phyloP scores from a whole-genome alignment of 1,140 invertebrate genomes.

The Micrasema minimum region DNA sequence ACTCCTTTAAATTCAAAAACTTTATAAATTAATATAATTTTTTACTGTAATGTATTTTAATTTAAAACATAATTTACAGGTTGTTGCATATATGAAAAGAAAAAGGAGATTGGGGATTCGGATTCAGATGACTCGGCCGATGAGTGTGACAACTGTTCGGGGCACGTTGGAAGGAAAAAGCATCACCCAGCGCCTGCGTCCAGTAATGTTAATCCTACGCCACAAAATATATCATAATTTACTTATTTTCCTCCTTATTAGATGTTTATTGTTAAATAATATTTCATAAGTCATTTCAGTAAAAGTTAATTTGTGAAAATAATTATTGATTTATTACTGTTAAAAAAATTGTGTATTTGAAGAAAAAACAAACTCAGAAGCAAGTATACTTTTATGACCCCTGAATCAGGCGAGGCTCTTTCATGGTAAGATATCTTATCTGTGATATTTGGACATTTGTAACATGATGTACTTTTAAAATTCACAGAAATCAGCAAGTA shows the following conservation, averaged over 20 bases:
- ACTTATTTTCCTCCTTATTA: not conserved
- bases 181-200: constrained; percentile 58
- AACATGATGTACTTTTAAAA: not conserved
- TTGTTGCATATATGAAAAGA: constrained; percentile 91
- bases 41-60: no score
- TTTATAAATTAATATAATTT: no score
- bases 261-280: constrained; percentile 1
- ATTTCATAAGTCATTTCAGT: not conserved
- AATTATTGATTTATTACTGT: no score
- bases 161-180: constrained; percentile 80
- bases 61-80: constrained; percentile 64
- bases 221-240: constrained; percentile 1
- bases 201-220: constrained; percentile 30
- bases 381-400: not conserved
- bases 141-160: constrained; percentile 88
- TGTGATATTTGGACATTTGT: not conserved
- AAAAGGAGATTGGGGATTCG: constrained; percentile 80
- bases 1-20: no score
- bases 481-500: no score
- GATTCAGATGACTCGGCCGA: constrained; percentile 82
- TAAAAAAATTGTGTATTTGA: no score
- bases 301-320: not conserved
- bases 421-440: not conserved
- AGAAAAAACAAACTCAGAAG: no score
- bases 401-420: not conserved